Evolutionary conservation across 2,113 vertebrate species (phyloP).

Genomic region (Sander lucioperca): DNA sequence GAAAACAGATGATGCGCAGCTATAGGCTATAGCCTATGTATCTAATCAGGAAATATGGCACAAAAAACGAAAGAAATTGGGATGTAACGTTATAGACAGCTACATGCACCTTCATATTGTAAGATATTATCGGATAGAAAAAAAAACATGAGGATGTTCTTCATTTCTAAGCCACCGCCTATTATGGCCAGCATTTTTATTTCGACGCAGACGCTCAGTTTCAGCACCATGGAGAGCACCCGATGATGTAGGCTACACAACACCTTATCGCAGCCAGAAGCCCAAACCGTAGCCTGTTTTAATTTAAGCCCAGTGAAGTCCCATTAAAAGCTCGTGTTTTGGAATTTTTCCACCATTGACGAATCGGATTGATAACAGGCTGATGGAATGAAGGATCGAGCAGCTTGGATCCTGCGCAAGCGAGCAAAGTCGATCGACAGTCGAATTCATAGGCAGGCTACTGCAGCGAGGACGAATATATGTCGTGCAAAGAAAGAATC

Average conservation of each 20-base stretch:
- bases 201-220: constrained; percentile 60
- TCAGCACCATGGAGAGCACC: constrained; percentile 87
- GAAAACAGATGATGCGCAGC: constrained; percentile 24
- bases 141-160: background rate
- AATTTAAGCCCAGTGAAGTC: background rate
- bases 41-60: background rate
- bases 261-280: background rate
- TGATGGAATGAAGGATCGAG: constrained; percentile 48
- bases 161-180: constrained; percentile 62
- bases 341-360: background rate
- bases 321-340: background rate
- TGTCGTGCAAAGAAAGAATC: background rate
- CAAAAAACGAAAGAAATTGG: fast-evolving
- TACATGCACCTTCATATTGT: background rate
- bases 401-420: constrained; percentile 40
- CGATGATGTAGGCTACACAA: constrained; percentile 9
- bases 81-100: background rate
- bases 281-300: background rate
- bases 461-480: constrained; percentile 32
- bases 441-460: background rate
- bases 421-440: constrained; percentile 1
- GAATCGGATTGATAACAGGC: background rate
- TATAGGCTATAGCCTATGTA: fast-evolving
- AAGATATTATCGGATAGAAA: background rate
- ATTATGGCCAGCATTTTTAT: constrained; percentile 17